A percentile compares a stretch with the other conserved stretches of the same genome.
phyloP scores from a whole-genome alignment of 2,113 vertebrate genomes.

The Daboia siamensis region DNA sequence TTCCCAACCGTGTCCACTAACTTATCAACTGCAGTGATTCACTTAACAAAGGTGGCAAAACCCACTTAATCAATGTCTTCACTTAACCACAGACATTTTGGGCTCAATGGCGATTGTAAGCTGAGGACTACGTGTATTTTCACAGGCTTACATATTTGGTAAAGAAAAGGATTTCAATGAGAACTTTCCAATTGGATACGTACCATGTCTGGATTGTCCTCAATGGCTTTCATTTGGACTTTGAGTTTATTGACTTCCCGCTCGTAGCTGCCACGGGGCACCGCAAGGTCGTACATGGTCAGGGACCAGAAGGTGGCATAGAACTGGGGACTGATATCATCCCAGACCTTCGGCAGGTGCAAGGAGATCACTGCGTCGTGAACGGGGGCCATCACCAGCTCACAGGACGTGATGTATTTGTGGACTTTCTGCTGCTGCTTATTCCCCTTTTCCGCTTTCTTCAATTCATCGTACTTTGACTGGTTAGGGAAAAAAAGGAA shows the following conservation, averaged over 20 bases:
- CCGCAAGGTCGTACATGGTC: constrained; percentile 97
- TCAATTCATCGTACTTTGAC: constrained; percentile 97
- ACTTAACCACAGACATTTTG: too few species aligned
- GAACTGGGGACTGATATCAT: constrained; percentile 96
- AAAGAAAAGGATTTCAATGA: neutral
- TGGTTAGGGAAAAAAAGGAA: constrained; percentile 53
- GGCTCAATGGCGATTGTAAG: too few species aligned
- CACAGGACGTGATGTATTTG: constrained; percentile 93
- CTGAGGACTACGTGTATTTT: neutral
- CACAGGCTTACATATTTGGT: neutral
- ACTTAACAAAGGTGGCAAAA: too few species aligned
- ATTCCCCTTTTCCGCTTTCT: constrained; percentile 96
- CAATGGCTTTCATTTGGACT: constrained; percentile 94
- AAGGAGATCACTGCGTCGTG: constrained; percentile 95
- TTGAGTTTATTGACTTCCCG: constrained; percentile 96
- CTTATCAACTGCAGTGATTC: too few species aligned
- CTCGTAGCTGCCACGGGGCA: constrained; percentile 90
- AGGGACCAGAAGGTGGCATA: constrained; percentile 98
- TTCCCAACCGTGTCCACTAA: too few species aligned
- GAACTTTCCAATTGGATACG: constrained; percentile 1
- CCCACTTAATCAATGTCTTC: too few species aligned
- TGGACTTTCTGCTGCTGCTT: constrained; percentile 96
- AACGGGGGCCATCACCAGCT: constrained; percentile 93
- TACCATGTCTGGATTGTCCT: constrained; percentile 97
- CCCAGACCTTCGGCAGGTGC: constrained; percentile 94